Percentiles rank a stretch among this genome's conserved stretches.
These are phyloP conservation scores for Geothlypis trichas DNA, from an alignment of 2,113 vertebrate species.

Conservation along the genomic window DNA sequence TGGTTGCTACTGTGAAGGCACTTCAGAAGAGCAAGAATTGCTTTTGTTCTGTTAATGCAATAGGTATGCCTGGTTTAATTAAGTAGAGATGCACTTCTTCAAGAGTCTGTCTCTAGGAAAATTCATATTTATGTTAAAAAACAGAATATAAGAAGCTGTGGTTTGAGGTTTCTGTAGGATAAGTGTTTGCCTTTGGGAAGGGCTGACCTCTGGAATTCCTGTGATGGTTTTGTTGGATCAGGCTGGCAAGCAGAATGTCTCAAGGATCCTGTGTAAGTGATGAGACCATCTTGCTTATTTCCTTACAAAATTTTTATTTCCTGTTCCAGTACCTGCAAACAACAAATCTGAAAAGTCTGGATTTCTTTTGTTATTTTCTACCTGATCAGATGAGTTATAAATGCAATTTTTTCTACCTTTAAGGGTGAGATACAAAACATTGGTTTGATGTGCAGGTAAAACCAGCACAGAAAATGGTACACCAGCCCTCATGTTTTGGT, in stretches of 20 bases:
- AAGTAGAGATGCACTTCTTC: background rate
- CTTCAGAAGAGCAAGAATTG: background rate
- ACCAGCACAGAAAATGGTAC: no score
- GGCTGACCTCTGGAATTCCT: background rate
- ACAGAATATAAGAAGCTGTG: background rate
- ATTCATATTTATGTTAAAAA: background rate
- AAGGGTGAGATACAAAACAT: background rate
- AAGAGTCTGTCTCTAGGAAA: background rate
- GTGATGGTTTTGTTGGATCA: background rate
- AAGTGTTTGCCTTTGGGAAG: background rate
- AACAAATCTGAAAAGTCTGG: background rate
- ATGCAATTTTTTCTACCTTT: background rate
- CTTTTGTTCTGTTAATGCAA: background rate
- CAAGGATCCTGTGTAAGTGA: background rate
- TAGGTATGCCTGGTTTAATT: background rate
- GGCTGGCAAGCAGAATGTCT: background rate
- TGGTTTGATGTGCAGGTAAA: background rate
- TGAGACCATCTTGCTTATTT: background rate
- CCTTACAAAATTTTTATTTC: background rate
- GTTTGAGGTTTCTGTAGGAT: background rate
- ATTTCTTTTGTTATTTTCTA: background rate
- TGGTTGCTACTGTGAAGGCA: background rate
- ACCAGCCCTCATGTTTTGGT: background rate
- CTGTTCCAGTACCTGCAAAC: background rate
- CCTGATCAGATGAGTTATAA: background rate